These are phyloP conservation scores for Arge pagana DNA, from an alignment of 2,888 invertebrate genomes.

Conservation along the genomic window DNA sequence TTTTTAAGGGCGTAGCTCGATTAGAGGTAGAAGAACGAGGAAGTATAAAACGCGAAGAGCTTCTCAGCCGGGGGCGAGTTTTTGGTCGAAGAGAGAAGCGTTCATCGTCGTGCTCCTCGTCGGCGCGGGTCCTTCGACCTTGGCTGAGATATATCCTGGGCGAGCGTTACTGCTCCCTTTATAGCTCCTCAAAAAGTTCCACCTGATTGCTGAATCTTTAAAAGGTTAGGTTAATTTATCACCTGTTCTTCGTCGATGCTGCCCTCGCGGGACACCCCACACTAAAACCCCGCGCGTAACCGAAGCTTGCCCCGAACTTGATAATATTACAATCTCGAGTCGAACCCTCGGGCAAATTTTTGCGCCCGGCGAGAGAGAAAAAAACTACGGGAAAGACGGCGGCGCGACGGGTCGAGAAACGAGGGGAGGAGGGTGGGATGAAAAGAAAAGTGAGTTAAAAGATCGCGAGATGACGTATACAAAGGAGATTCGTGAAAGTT, in stretches of 20 bases:
- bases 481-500: slow-evolving; percentile 4
- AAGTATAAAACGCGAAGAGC: too few species aligned
- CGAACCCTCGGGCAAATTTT: slow-evolving; percentile 1
- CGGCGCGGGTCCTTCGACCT: too few species aligned
- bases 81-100: too few species aligned
- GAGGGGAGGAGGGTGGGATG: background rate
- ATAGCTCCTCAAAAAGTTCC: too few species aligned
- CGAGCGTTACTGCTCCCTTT: too few species aligned
- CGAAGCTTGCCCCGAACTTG: background rate
- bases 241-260: slow-evolving; percentile 2
- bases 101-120: too few species aligned
- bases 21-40: too few species aligned
- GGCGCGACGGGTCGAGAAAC: background rate
- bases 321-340: slow-evolving; percentile 12
- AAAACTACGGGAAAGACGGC: background rate
- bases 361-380: background rate
- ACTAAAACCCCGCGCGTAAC: too few species aligned
- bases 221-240: slow-evolving; percentile 4
- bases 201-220: slow-evolving; percentile 6
- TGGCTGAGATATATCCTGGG: too few species aligned
- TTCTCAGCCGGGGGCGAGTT: too few species aligned
- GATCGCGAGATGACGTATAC: too few species aligned
- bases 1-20: too few species aligned
- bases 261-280: slow-evolving; percentile 2
- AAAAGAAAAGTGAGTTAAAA: background rate